A percentile compares a stretch with the other conserved stretches of the same genome.
Conservation (phyloP, 2,113 vertebrate species). For the Oenanthe melanoleuca region DNA sequence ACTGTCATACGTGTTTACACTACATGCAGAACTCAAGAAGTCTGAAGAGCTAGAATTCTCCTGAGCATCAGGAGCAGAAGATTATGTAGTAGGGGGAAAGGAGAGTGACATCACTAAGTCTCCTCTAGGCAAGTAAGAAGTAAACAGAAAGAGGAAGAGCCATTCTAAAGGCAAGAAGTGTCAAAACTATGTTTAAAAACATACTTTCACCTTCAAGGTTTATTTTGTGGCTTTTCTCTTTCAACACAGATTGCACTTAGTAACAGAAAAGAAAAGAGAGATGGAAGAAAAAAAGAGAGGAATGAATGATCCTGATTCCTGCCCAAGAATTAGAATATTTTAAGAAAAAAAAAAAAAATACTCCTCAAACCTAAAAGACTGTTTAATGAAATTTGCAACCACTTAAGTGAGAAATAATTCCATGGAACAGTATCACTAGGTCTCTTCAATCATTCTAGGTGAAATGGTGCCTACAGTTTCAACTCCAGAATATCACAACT, state of each 20-base stretch:
- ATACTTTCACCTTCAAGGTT: not conserved
- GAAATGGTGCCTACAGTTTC: not conserved
- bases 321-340: not conserved
- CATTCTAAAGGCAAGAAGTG: not conserved
- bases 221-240: not conserved
- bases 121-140: not conserved
- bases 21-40: not conserved
- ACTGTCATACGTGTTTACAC: slow-evolving; percentile 31
- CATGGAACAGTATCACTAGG: not conserved
- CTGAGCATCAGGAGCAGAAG: not conserved
- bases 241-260: not conserved
- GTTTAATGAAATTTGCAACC: not conserved
- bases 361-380: not conserved
- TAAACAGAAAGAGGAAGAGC: not conserved
- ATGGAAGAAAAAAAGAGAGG: not conserved
- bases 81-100: not conserved
- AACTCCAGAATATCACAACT: not conserved
- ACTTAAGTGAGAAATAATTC: not conserved
- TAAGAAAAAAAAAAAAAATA: not conserved
- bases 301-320: not conserved
- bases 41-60: not conserved
- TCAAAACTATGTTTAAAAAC: not conserved
- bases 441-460: not conserved
- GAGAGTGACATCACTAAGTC: not conserved
- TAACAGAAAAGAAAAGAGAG: not conserved